These are phyloP conservation scores for Pecten maximus DNA, from an alignment of 2,888 invertebrate genomes.

Conservation along the genomic window DNA sequence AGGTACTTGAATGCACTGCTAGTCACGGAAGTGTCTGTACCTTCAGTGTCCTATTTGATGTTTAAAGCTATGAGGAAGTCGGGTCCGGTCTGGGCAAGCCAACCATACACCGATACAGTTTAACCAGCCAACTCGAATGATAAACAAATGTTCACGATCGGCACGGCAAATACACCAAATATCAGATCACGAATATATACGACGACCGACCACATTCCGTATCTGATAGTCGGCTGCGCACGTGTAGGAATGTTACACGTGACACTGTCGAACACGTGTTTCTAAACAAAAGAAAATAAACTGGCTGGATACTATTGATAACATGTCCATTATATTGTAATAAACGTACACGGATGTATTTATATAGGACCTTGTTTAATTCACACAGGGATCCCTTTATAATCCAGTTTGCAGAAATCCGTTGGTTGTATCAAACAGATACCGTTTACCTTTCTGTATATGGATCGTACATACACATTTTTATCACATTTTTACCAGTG, in stretches of 20 bases:
- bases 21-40: constrained; percentile 17
- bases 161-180: background rate
- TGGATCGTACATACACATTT: too few relatives aligned
- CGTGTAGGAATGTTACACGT: constrained; percentile 4
- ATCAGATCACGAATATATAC: constrained; percentile 22
- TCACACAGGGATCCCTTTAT: too few relatives aligned
- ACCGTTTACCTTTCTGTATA: too few relatives aligned
- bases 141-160: constrained; percentile 13
- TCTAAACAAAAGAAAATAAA: constrained; percentile 23
- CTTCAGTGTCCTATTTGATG: background rate
- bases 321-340: background rate
- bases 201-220: background rate
- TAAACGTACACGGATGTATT: too few relatives aligned
- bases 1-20: background rate
- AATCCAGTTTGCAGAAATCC: too few relatives aligned
- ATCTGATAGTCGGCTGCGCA: background rate
- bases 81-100: background rate
- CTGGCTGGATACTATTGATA: background rate
- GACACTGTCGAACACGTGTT: constrained; percentile 4
- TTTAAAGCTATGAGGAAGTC: background rate
- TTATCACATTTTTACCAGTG: too few relatives aligned
- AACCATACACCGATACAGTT: background rate
- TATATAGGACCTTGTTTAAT: too few relatives aligned
- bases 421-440: too few relatives aligned
- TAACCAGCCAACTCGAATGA: background rate